Base-by-base conservation (phyloP, 2,113 vertebrate species). In the Prionailurus viverrinus region DNA sequence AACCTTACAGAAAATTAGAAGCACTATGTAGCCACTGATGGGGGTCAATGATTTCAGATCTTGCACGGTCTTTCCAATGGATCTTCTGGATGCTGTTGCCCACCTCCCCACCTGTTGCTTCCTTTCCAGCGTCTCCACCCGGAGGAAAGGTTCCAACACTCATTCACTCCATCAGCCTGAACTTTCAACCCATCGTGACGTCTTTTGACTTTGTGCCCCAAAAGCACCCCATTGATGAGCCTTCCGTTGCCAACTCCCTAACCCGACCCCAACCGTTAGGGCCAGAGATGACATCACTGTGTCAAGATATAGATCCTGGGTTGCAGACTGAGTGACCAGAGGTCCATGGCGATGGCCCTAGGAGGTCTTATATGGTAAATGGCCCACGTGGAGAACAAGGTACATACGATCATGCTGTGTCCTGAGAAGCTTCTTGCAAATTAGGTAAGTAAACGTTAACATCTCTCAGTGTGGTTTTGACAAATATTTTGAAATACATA, bases 351-450 rank as follows among this genome's bases (percentile, higher is more conserved):
- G 23, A 41, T 58, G 48, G 13, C 13, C 23, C 61, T 33, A n/a
- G 5, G 1, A 58, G 21, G 78, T 53, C 66, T 53, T 29, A 23
- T 16, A 69, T 41, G 41, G 23, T 1, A 5, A 16, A 0, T 21
- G 58, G 36, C 45, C 65, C 19, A n/a, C 0, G 11, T 3, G 1
- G 45, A 39, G 29, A 58, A n/a, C 15, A 11, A 33, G 31, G 1
- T 15, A 0, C 21, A 10, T 39, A 4, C n/a, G 29, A 25, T 16
- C 18, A 0, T 5, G 4, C 14, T 14, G 31, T 41, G 18, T 74
- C 15, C 19, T 0, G 7, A 0, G 55, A 45, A 11, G 36, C n/a
- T 39, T 31, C 88, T 36, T 88, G 73, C 15, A 21, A 71, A 21
- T 11, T 0, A 39, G 16, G 27, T 21, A 53, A 66, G 5, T 25